Evolutionary conservation across 1,140 invertebrate genomes (phyloP), one percentile per base, ranked within the genome.

Genomic region (Lithobius niger): DNA sequence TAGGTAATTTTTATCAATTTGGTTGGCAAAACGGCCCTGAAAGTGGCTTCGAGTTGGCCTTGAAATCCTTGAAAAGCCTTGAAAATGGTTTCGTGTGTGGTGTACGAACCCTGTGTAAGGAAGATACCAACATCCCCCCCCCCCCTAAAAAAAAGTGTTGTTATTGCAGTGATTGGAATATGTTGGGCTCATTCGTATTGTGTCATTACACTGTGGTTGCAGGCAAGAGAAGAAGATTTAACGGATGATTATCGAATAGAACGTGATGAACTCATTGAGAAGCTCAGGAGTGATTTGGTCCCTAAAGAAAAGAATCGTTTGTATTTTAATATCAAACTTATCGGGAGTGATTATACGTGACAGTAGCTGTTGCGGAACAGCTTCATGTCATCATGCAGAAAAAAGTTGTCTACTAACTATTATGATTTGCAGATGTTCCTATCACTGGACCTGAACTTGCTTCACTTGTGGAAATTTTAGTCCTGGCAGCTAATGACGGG

Each of bases 401-500:
- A 19, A 28, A 25, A 51, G 3, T 49, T 48, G 21, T 48, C 3
- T 27, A 6, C n/a, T n/a, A n/a, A n/a, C n/a, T n/a, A n/a, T 54
- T 45, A 45, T 48, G n/a, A n/a, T 2, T 36, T 55, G 55, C 2
- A 58, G 52, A 47, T 26, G 55, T 56, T 25, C 53, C 58, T 26
- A 49, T 62, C 1, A 55, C 47, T 50, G 61, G 61, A 26, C 22
- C 52, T 22, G 58, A 62, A 43, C 22, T 63, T 3, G 61, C 56
- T 3, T 15, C 25, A n/a, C 28, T 63, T 3, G 28, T 63, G 0
- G 42, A 57, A 53, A 53, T 63, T 43, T 44, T 63, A 15, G 61
- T 62, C 0, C 60, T 27, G 27, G 61, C 61, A 15, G 61, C 61
- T 1, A 63, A 63, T 53, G 61, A 62, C 6, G 61, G 61, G 21